phyloP scores from a whole-genome alignment of 2,797 vertebrate genomes.

The Sebastolobus altivelis region DNA sequence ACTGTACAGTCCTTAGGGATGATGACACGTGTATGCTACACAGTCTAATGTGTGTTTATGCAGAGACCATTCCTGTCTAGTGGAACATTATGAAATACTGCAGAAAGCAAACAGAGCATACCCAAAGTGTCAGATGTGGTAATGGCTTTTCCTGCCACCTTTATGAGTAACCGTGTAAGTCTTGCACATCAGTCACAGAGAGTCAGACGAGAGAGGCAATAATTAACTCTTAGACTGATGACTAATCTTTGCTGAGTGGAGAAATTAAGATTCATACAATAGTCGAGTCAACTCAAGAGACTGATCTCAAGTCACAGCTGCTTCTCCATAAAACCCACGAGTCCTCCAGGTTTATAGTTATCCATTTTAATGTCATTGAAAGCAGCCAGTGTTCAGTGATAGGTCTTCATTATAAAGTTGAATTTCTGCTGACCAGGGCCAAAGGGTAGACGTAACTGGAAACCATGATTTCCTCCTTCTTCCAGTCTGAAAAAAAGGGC shows the following conservation, averaged over 20 bases:
- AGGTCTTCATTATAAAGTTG: conserved; percentile 64
- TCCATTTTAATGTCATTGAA: conserved; percentile 69
- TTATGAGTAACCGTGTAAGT: conserved; percentile 55
- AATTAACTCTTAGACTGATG: conserved; percentile 65
- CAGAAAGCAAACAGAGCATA: conserved; percentile 70
- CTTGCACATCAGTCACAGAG: conserved; percentile 69
- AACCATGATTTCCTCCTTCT: conserved; percentile 55
- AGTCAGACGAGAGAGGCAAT: conserved; percentile 56
- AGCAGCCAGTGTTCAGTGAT: conserved; percentile 67
- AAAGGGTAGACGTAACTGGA: conserved; percentile 46
- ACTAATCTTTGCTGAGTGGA: conserved; percentile 60
- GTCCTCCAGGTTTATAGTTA: conserved; percentile 59
- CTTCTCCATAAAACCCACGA: conserved; percentile 54
- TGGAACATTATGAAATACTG: conserved; percentile 67
- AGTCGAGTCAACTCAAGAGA: conserved; percentile 60
- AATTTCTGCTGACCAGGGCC: conserved; percentile 50
- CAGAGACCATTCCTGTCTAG: conserved; percentile 61
- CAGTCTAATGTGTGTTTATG: conserved; percentile 84
- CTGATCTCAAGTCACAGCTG: conserved; percentile 61
- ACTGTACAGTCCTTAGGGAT: conserved; percentile 89
- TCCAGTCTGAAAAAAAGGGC: conserved; percentile 48
- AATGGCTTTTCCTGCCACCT: conserved; percentile 55
- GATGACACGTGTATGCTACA: conserved; percentile 87
- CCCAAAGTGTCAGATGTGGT: conserved; percentile 60
- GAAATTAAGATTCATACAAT: conserved; percentile 65